Evolutionary conservation across 2,113 vertebrate species (phyloP), one percentile per base, ranked within the genome.

Genomic region (Archilochus colubris): DNA sequence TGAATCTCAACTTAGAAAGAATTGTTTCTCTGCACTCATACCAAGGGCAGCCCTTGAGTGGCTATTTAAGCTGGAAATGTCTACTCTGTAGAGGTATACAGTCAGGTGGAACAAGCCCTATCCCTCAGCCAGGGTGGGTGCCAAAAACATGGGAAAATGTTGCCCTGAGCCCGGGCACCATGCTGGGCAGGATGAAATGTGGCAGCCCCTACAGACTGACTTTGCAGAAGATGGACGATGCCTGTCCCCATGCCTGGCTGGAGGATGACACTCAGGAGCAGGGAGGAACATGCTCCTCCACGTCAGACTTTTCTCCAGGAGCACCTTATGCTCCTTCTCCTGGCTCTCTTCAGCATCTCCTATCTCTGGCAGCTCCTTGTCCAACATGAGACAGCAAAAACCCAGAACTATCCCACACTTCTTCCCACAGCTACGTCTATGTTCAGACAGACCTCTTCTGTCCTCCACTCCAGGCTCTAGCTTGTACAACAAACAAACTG

Each of bases 131-230:
- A 79, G 33, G 27, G 27, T 22, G 17, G 13, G 5, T 76, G 67
- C 50, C 50, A 82, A 91, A 91, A 33, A 67, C 15, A 31, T 21
- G 7, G 57, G 8, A 74, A 84, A 84, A 74, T 61, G 12, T 36
- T 79, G 50, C 18, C 40, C 55, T 50, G 36, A 73, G 36, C 69
- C 27, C 66, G 53, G 40, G 3, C 19, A 73, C 6, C 2, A 2
- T 25, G 22, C 43, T 46, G 17, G 11, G n/a, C 24, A 6, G 72
- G 36, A 33, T 30, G 57, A 84, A 67, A 59, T 1, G 12, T 3
- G 10, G 12, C 0, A 9, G 12, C 19, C 12, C 7, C 0, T 0
- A 28, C 17, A 72, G 33, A 20, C 8, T 0, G 2, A 20, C 57
- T 89, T 63, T 79, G 53, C 19, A 55, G 44, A 36, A 63, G 19